These are phyloP conservation scores for Thalassarche chlororhynchos DNA, from an alignment of 2,113 vertebrate genomes.

Conservation along the genomic window DNA sequence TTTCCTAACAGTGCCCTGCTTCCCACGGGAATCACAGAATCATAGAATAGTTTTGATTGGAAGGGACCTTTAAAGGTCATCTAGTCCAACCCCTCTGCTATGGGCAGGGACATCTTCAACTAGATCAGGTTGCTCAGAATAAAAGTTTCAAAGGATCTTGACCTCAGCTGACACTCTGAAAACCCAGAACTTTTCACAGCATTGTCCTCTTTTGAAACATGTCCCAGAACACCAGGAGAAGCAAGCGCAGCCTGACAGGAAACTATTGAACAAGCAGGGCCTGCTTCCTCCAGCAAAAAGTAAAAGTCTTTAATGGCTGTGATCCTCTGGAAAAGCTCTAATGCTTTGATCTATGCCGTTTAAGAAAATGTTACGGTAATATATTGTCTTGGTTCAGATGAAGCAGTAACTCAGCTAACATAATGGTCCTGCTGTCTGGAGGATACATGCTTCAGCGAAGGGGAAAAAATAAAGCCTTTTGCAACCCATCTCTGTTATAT, in stretches of 20 bases:
- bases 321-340: conserved; percentile 2
- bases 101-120: too few species aligned
- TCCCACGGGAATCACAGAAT: background rate
- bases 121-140: background rate
- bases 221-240: conserved; percentile 26
- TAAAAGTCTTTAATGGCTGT: background rate
- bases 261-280: conserved; percentile 1
- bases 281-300: conserved; percentile 30
- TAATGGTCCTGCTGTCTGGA: background rate
- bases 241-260: background rate
- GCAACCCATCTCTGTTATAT: background rate
- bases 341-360: background rate
- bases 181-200: conserved; percentile 35
- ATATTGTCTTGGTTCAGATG: background rate
- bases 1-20: background rate
- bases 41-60: too few species aligned
- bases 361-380: background rate
- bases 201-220: conserved; percentile 24
- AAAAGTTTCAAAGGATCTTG: background rate
- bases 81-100: too few species aligned
- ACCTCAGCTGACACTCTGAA: conserved; percentile 22
- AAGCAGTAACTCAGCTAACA: background rate
- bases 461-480: background rate
- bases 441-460: accelerated
- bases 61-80: too few species aligned